Evolutionary conservation across 2,797 vertebrate genomes (phyloP).

Genomic region (Hirundo rustica): DNA sequence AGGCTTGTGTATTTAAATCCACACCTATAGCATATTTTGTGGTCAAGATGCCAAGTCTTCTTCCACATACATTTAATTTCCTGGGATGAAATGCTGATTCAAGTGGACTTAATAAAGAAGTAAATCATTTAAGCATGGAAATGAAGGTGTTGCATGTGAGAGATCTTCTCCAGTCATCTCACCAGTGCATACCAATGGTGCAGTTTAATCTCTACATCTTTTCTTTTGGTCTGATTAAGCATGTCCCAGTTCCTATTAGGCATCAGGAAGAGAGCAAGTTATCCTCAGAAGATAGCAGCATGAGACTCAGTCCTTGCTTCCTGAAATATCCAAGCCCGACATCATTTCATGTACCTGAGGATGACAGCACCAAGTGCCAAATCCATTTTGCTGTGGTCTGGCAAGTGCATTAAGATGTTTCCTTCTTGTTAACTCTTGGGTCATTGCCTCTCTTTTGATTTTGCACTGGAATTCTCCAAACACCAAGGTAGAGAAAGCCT

Average conservation of each 20-base stretch:
- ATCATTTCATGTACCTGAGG: background rate
- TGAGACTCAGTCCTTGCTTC: background rate
- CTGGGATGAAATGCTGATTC: slow-evolving; percentile 48
- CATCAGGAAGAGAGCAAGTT: slow-evolving; percentile 20
- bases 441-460: background rate
- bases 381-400: background rate
- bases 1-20: background rate
- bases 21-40: background rate
- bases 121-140: slow-evolving; percentile 32
- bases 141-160: slow-evolving; percentile 35
- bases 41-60: slow-evolving; percentile 6
- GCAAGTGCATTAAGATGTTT: background rate
- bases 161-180: slow-evolving; percentile 48
- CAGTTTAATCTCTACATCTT: slow-evolving; percentile 58
- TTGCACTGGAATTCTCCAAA: background rate
- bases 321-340: background rate
- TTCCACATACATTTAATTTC: slow-evolving; percentile 37
- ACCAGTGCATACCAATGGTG: slow-evolving; percentile 17
- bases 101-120: slow-evolving; percentile 32
- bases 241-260: background rate
- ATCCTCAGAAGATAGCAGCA: slow-evolving; percentile 2
- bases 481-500: background rate
- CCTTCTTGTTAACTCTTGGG: background rate
- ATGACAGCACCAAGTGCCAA: background rate
- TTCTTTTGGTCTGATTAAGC: slow-evolving; percentile 25